These are phyloP conservation scores for Drosophila seclusa DNA, from an alignment of 2,888 invertebrate species.

Conservation along the genomic window DNA sequence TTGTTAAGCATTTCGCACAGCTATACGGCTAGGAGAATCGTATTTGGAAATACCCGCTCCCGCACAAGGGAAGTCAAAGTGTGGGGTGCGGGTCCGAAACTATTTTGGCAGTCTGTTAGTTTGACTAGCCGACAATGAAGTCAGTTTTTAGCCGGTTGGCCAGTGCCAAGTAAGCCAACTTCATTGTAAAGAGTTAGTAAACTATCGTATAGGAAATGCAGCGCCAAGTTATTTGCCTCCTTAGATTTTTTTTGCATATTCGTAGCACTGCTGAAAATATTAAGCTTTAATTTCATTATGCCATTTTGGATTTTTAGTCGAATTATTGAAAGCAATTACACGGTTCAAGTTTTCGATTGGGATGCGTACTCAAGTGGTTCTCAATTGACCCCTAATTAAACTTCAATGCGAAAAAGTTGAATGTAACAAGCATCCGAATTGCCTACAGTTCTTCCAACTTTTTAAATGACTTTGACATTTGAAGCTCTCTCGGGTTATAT, in stretches of 20 bases:
- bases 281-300: slow-evolving; percentile 34
- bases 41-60: slow-evolving; percentile 46
- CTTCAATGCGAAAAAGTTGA: slow-evolving; percentile 36
- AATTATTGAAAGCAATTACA: slow-evolving; percentile 60
- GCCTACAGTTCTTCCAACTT: slow-evolving; percentile 16
- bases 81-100: slow-evolving; percentile 35
- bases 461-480: slow-evolving; percentile 38
- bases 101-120: slow-evolving; percentile 75
- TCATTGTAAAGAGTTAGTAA: slow-evolving; percentile 72
- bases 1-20: slow-evolving; percentile 75
- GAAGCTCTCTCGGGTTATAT: background rate
- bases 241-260: slow-evolving; percentile 41
- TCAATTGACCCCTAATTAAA: slow-evolving; percentile 10
- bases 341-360: slow-evolving; percentile 20
- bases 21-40: slow-evolving; percentile 41
- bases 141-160: slow-evolving; percentile 71
- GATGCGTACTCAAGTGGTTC: slow-evolving; percentile 4
- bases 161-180: slow-evolving; percentile 72
- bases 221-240: slow-evolving; percentile 48
- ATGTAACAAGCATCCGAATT: slow-evolving; percentile 30
- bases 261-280: slow-evolving; percentile 5
- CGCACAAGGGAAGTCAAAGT: background rate
- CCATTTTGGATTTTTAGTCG: slow-evolving; percentile 49
- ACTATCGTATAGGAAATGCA: slow-evolving; percentile 65
- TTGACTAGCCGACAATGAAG: slow-evolving; percentile 77